These are phyloP conservation scores for Trichogramma evanescens DNA, from an alignment of 2,888 invertebrate species.

Conservation along the genomic window DNA sequence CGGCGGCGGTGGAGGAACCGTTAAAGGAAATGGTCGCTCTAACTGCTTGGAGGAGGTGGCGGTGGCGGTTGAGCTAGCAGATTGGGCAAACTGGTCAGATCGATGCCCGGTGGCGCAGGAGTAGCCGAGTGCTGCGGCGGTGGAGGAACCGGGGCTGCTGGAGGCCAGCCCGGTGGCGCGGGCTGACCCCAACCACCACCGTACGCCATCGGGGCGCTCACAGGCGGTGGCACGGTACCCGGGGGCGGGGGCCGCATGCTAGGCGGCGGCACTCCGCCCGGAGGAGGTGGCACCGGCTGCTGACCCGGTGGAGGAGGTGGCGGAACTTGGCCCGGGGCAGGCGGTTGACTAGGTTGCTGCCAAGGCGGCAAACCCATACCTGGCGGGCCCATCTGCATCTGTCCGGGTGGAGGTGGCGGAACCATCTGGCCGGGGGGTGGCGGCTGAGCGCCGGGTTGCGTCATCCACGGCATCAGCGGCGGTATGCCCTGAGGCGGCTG, in stretches of 20 bases:
- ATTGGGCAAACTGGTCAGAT: slow-evolving; percentile 52
- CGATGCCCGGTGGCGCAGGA: slow-evolving; percentile 50
- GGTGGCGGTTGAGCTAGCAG: slow-evolving; percentile 63
- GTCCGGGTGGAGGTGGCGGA: slow-evolving; percentile 35
- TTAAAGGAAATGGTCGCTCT: slow-evolving; percentile 26
- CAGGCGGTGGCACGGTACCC: slow-evolving; percentile 17
- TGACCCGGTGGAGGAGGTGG: slow-evolving; percentile 44
- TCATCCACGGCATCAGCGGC: slow-evolving; percentile 55
- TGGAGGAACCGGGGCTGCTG: slow-evolving; percentile 50
- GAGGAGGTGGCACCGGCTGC: slow-evolving; percentile 29
- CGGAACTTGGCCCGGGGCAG: slow-evolving; percentile 33
- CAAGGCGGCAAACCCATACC: slow-evolving; percentile 41
- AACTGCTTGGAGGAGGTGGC: slow-evolving; percentile 54
- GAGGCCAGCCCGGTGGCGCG: slow-evolving; percentile 41
- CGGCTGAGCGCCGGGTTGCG: slow-evolving; percentile 46
- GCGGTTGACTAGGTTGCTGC: slow-evolving; percentile 32
- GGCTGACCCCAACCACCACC: slow-evolving; percentile 31
- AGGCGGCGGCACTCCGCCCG: slow-evolving; percentile 40
- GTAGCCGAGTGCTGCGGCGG: slow-evolving; percentile 49
- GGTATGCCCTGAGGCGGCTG: slow-evolving; percentile 47
- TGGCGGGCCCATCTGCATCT: slow-evolving; percentile 36
- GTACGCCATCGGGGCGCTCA: slow-evolving; percentile 28
- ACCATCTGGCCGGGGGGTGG: slow-evolving; percentile 43
- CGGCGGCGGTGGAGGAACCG: slow-evolving; percentile 54
- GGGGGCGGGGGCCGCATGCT: slow-evolving; percentile 52